Percentiles rank a stretch among this genome's conserved stretches.
These are phyloP conservation scores for Dermatophagoides farinae DNA, from an alignment of 1,140 invertebrate genomes.

Conservation along the genomic window DNA sequence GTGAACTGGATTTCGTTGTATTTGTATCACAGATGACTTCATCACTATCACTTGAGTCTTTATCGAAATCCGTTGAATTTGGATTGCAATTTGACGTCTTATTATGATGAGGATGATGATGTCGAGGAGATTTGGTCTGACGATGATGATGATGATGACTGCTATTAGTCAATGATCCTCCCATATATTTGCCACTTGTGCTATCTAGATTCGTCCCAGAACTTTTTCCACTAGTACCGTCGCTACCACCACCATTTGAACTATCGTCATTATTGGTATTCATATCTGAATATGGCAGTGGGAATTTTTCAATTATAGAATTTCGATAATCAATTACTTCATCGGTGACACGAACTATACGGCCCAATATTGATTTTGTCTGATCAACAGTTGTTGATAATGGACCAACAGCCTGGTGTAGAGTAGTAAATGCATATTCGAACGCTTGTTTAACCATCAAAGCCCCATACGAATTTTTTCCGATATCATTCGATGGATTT, in stretches of 20 bases:
- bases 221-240: neutral
- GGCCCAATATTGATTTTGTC: slow-evolving; percentile 44
- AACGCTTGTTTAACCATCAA: slow-evolving; percentile 79
- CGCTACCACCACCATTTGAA: neutral
- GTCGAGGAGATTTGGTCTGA: neutral
- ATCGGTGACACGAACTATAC: slow-evolving; percentile 75
- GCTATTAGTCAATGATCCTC: neutral
- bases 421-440: slow-evolving; percentile 72
- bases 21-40: slow-evolving; percentile 4
- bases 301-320: slow-evolving; percentile 27
- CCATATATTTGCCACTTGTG: neutral
- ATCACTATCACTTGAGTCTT: neutral
- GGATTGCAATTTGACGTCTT: neutral
- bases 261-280: neutral
- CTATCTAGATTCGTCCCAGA: neutral
- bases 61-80: neutral
- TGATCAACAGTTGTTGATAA: slow-evolving; percentile 7
- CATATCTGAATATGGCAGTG: slow-evolving; percentile 3
- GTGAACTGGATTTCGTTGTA: neutral
- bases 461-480: slow-evolving; percentile 80
- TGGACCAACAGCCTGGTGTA: slow-evolving; percentile 48
- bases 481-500: slow-evolving; percentile 59
- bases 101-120: neutral
- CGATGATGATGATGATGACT: neutral
- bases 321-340: slow-evolving; percentile 71